Evolutionary conservation across 1,140 invertebrate species (phyloP).

Genomic region (Conus betulinus): DNA sequence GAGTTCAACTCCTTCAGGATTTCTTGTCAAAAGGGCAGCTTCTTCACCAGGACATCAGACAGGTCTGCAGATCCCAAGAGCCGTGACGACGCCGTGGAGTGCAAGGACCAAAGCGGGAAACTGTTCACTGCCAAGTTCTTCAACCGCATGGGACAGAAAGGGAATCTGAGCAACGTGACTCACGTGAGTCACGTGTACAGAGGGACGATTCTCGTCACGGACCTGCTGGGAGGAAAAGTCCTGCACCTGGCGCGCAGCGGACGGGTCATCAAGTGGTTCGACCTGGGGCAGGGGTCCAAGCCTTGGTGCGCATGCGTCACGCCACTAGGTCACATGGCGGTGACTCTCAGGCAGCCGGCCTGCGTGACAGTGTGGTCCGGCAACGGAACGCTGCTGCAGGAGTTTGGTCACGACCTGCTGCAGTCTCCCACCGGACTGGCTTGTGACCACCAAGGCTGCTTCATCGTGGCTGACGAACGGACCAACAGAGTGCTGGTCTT

Average conservation of each 20-base stretch:
- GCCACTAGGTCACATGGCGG: conserved; percentile 41
- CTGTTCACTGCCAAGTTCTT: conserved; percentile 20
- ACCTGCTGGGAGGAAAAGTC: conserved; percentile 19
- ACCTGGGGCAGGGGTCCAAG: conserved; percentile 32
- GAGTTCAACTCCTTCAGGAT: too few relatives aligned
- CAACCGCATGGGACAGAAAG: conserved; percentile 18
- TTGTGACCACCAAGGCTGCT: conserved; percentile 43
- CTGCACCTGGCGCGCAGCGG: conserved; percentile 17
- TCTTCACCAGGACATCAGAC: neutral
- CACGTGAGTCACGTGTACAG: conserved; percentile 37
- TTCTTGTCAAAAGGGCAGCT: too few relatives aligned
- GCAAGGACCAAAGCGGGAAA: neutral
- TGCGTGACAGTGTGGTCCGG: conserved; percentile 47
- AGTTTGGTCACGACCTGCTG: conserved; percentile 44
- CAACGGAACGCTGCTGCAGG: conserved; percentile 35
- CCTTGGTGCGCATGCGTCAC: conserved; percentile 44
- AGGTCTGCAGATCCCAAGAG: neutral
- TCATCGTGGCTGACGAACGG: conserved; percentile 51
- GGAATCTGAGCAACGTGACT: conserved; percentile 19
- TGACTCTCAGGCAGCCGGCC: conserved; percentile 39
- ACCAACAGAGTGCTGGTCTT: conserved; percentile 46
- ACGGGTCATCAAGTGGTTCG: neutral
- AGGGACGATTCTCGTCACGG: conserved; percentile 13
- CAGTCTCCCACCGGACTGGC: conserved; percentile 53
- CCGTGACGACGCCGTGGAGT: neutral